Evolutionary conservation across 1,140 invertebrate species (phyloP), one percentile per base, ranked within the genome.

Genomic region (Nautilus pompilius): DNA sequence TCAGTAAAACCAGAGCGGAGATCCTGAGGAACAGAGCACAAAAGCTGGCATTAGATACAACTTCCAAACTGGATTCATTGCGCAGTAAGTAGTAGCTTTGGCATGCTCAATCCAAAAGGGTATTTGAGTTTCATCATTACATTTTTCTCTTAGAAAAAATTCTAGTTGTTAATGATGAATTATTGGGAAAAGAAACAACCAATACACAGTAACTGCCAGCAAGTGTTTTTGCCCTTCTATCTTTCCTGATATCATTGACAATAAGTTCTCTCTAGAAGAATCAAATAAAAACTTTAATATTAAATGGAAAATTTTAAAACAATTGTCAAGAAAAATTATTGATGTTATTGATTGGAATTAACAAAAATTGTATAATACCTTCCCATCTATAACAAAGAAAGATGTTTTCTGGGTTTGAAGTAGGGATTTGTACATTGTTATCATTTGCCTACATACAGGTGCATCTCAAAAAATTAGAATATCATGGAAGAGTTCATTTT

Each of bases 1-100:
- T 81, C 3, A 87, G 91, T 0, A 88, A 91, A 67, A 86, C 88
- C 58, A 85, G 89, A 64, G 91, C 93, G 5, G 88, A 91, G 69
- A 80, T 84, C 30, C 79, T 96, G 24, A 84, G 71, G 48, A 54
- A 58, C 5, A 67, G 71, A 56, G 76, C 78, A 20, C 66, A 76
- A 45, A 62, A 65, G 54, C 62, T 80, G 36, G 75, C 73, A 15
- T 65, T 62, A 17, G 64, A 69, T 20, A 74, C 71, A 17, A 66
- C 69, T 28, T 45, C 65, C 6, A 74, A 78, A 63, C 58, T 68
- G 20, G 62, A 66, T 28, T 2, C 24, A n/a, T 68, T 72, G 54
- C 62, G 79, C 15, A 63, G 68, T 67, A 60, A 75, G 76, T 64
- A 58, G 68, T 63, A 13, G 10, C 22, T 24, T 26, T 45, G 20